phyloP scores from a whole-genome alignment of 2,888 invertebrate genomes.

The Lissocephala sabroskyi region DNA sequence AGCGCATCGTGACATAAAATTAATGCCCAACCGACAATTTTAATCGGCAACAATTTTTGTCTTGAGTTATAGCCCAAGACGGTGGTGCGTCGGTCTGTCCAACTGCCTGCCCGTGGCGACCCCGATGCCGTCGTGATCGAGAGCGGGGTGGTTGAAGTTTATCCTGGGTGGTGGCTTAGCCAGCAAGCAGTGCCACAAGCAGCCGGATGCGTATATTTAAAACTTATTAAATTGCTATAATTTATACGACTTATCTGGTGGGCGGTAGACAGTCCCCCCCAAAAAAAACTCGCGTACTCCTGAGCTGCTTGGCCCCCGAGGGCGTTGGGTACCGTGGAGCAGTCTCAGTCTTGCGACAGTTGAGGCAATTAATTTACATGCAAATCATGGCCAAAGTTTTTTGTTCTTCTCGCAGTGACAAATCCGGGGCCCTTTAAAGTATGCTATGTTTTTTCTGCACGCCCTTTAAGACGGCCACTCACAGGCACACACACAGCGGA shows the following conservation, averaged over 20 bases:
- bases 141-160: too few species aligned
- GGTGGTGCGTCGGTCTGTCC: too few species aligned
- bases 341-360: conserved; percentile 48
- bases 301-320: conserved; percentile 30
- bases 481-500: conserved; percentile 12
- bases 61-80: conserved; percentile 52
- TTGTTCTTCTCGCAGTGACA: conserved; percentile 5
- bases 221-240: conserved; percentile 71
- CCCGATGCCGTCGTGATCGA: too few species aligned
- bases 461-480: background rate
- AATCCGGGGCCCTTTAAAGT: conserved; percentile 27
- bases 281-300: too few species aligned
- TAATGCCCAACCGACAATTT: conserved; percentile 68
- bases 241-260: conserved; percentile 68
- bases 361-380: conserved; percentile 69
- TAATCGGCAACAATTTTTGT: conserved; percentile 67
- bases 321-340: conserved; percentile 26
- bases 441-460: conserved; percentile 7
- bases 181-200: background rate
- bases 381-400: conserved; percentile 61
- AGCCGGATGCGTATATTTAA: conserved; percentile 67
- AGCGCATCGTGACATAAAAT: conserved; percentile 66
- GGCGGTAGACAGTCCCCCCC: conserved; percentile 8
- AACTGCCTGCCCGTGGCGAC: too few species aligned
- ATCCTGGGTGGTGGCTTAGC: background rate